Evolutionary conservation across 2,797 vertebrate species (phyloP), one percentile per base, ranked within the genome.

Genomic region (Tadarida brasiliensis): DNA sequence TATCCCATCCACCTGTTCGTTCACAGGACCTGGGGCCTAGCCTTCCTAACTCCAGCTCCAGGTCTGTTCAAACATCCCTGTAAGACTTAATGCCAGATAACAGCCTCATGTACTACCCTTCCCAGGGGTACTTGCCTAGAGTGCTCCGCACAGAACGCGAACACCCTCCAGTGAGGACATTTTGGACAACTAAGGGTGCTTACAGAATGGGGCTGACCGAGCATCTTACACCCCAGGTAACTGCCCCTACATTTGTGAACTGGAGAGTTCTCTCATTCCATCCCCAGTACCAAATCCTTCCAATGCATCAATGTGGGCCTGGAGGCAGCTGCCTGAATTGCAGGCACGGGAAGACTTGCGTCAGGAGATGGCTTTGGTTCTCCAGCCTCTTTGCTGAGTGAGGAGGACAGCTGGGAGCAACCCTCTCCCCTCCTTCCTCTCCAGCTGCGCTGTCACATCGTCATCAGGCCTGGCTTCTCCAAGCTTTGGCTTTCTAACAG

Each of bases 291-390:
- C 35, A 47, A 28, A n/a, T 3, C 35, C 65, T 39, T 61, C 44
- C 24, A 3, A 3, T 1, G 8, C 26, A 2, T 16, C 19, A 47
- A 24, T 3, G 39, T 51, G 68, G 39, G 15, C 28, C 57, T 28
- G 7, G 59, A 80, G 33, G 39, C 22, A 47, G 86, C 65, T 92
- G 86, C 47, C 9, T 33, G 73, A 33, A 47, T 44, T 1, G n/a
- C 39, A 47, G 6, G 49, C 9, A 14, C 6, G 56, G 61, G 0
- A 22, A 1, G 3, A 17, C 20, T 14, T 7, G 28, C 26, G 0
- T 54, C n/a, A 63, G 76, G 47, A 47, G 26, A 7, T 16, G 19
- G 8, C 11, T 30, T 51, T 61, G 26, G 24, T 54, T 76, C 57
- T 49, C 57, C 57, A 56, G 49, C 6, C 2, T 3, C 33, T 63